These are phyloP conservation scores for Podiceps cristatus DNA, from an alignment of 2,113 vertebrate species.

Conservation along the genomic window DNA sequence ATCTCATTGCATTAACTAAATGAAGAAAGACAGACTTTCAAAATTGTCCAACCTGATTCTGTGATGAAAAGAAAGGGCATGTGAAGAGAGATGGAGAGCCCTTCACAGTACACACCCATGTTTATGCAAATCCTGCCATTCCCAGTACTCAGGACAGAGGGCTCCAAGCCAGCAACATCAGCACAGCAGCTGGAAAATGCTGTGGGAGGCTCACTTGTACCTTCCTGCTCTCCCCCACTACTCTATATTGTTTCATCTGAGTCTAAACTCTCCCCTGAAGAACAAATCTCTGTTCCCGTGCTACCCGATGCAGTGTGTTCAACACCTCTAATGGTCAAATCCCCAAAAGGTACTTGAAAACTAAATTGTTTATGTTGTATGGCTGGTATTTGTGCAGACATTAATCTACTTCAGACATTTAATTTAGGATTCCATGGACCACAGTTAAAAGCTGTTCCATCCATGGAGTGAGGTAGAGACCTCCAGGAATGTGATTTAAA, in stretches of 20 bases:
- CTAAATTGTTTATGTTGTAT: not conserved
- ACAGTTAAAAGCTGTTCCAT: not conserved
- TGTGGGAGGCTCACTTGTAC: not conserved
- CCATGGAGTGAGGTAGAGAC: not conserved
- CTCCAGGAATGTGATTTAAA: not conserved
- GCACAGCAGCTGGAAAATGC: not conserved
- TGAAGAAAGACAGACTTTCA: not conserved
- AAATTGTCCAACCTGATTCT: not conserved
- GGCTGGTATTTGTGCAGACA: not conserved
- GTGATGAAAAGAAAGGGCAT: not conserved
- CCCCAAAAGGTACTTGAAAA: not conserved
- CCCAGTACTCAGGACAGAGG: not conserved
- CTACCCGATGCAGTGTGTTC: fast-evolving
- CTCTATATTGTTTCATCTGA: not conserved
- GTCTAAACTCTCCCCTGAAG: not conserved
- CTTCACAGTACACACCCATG: not conserved
- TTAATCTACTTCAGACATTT: not conserved
- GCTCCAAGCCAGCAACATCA: not conserved
- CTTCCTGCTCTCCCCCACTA: not conserved
- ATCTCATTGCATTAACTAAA: not conserved
- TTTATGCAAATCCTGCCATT: not conserved
- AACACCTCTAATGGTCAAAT: not conserved
- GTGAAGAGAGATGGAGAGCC: not conserved
- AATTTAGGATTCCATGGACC: not conserved
- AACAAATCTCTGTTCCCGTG: not conserved